These are phyloP conservation scores for Eolophus roseicapilla DNA, from an alignment of 2,113 vertebrate species.

Conservation along the genomic window DNA sequence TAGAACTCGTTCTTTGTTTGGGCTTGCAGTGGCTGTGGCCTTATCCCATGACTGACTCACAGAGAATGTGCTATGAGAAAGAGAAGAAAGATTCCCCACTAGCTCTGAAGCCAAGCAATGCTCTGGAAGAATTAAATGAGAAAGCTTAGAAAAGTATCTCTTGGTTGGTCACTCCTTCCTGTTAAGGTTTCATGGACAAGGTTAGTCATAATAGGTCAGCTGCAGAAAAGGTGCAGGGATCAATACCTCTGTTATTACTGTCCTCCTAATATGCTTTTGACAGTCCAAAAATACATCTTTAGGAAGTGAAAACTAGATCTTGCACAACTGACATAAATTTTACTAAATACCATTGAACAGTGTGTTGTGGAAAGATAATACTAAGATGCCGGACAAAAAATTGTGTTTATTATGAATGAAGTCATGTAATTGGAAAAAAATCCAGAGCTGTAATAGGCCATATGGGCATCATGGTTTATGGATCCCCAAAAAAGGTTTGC, in stretches of 20 bases:
- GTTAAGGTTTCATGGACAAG: background rate
- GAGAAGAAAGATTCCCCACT: background rate
- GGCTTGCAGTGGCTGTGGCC: background rate
- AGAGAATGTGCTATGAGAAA: background rate
- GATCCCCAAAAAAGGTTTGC: background rate
- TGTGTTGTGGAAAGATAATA: background rate
- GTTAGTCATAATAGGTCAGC: background rate
- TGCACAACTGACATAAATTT: background rate
- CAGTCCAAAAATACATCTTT: background rate
- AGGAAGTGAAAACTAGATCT: background rate
- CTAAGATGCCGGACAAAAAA: background rate
- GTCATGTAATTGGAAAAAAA: background rate
- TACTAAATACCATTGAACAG: background rate
- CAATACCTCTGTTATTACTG: background rate
- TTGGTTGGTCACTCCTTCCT: background rate
- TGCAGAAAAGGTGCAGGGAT: fast-evolving
- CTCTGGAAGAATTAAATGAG: background rate
- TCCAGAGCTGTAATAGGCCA: background rate
- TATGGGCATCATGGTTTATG: background rate
- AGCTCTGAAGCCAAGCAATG: background rate
- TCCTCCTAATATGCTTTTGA: background rate
- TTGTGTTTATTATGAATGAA: background rate
- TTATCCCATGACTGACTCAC: background rate
- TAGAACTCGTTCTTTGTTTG: background rate
- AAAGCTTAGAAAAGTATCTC: background rate